These are phyloP conservation scores for Poeciliopsis paucimaculata DNA, from an alignment of 2,797 vertebrate species.

Conservation along the genomic window DNA sequence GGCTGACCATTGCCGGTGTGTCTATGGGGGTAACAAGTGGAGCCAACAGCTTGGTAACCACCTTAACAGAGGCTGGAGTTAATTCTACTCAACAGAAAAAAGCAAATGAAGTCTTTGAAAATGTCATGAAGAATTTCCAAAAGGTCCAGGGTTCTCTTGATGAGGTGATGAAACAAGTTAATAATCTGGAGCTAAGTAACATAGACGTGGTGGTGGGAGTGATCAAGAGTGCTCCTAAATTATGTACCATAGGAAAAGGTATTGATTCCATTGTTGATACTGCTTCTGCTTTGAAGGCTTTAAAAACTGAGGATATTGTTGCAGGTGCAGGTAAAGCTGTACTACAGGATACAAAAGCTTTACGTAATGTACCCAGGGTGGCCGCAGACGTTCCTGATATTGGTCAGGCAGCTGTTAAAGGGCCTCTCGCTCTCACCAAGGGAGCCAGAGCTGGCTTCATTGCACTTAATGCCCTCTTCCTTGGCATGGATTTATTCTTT, in stretches of 20 bases:
- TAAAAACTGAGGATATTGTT: conserved; percentile 45
- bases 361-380: conserved; percentile 49
- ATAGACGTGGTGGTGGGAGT: neutral
- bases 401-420: conserved; percentile 66
- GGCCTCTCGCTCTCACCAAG: conserved; percentile 48
- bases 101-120: conserved; percentile 48
- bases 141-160: conserved; percentile 56
- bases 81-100: conserved; percentile 52
- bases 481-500: conserved; percentile 73
- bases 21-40: conserved; percentile 70
- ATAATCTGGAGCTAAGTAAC: accelerated
- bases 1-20: conserved; percentile 60
- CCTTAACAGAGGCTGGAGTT: conserved; percentile 60
- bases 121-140: conserved; percentile 71
- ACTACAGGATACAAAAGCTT: conserved; percentile 52
- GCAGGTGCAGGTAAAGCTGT: conserved; percentile 26
- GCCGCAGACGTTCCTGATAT: conserved; percentile 73
- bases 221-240: neutral
- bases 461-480: conserved; percentile 65
- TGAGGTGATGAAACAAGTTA: conserved; percentile 15
- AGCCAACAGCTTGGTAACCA: conserved; percentile 59
- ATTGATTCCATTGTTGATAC: conserved; percentile 45
- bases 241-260: conserved; percentile 3
- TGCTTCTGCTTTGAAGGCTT: conserved; percentile 24
- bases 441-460: conserved; percentile 67